These are phyloP conservation scores for Lordiphosa mommai DNA, from an alignment of 1,140 invertebrate species.

Conservation along the genomic window DNA sequence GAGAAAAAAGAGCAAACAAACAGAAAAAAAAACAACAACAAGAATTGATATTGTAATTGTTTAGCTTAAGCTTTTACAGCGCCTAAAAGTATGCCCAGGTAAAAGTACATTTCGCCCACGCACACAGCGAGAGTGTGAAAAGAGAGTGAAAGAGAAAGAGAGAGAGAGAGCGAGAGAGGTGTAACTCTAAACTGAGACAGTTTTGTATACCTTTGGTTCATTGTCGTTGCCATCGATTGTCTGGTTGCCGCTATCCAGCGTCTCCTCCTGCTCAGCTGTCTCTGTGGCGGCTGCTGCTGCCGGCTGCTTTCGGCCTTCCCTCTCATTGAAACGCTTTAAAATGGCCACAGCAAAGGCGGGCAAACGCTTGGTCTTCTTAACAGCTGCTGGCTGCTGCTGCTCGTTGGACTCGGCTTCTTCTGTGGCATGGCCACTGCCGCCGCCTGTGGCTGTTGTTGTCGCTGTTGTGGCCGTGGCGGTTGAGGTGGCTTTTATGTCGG, in stretches of 20 bases:
- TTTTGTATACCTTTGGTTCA: constrained; percentile 78
- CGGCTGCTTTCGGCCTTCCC: constrained; percentile 64
- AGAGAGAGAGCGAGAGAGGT: background rate
- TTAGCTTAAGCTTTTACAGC: constrained; percentile 36
- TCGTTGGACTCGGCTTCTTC: constrained; percentile 19
- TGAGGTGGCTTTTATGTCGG: constrained; percentile 79
- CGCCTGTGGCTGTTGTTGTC: constrained; percentile 37
- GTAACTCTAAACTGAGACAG: constrained; percentile 19
- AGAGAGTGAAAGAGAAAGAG: background rate
- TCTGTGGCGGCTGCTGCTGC: constrained; percentile 30
- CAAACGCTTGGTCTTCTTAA: constrained; percentile 61
- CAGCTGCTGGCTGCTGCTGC: constrained; percentile 19
- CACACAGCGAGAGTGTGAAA: constrained; percentile 6
- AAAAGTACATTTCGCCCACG: constrained; percentile 26
- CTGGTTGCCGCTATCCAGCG: constrained; percentile 22
- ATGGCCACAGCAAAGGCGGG: constrained; percentile 70
- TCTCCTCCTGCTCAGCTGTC: constrained; percentile 20
- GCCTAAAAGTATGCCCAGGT: constrained; percentile 43
- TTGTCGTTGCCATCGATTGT: constrained; percentile 78
- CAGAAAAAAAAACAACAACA: constrained; percentile 47
- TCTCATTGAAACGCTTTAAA: constrained; percentile 70
- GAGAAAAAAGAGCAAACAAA: constrained; percentile 27
- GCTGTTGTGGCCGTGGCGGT: constrained; percentile 60
- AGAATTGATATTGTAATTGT: constrained; percentile 17
- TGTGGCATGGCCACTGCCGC: constrained; percentile 16